Evolutionary conservation across 2,797 vertebrate genomes (phyloP), one percentile per base, ranked within the genome.

Genomic region (Malurus splendens): DNA sequence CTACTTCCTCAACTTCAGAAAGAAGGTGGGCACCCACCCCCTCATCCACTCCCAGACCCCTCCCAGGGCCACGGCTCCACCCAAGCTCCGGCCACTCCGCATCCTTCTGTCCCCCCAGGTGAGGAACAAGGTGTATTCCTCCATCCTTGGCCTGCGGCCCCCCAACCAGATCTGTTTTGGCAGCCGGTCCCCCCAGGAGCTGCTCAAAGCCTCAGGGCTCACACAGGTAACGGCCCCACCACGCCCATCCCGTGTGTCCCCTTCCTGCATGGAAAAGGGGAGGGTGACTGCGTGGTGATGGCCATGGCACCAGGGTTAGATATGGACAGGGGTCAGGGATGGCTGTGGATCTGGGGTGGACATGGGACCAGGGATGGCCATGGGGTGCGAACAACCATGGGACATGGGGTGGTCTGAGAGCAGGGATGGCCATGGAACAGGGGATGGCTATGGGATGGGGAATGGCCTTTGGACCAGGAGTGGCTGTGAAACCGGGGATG

Each of bases 1-100:
- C 96, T 99, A 99, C 96, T 99, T 99, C 95, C 98, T 99, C 97
- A 99, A 99, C 96, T 99, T 99, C 96, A 98, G 92, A 4, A 98
- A 98, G 91, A 98, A 98, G 98, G 98, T 96, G 62, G 57, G 33
- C 1, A 16, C n/a, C 18, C 1, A 16, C n/a, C 18, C 12, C 50
- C 5, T 22, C 33, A 3, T 24, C 2, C 3, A 9, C 32, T 22
- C 13, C 38, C 17, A 19, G 5, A 4, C 4, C n/a, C 25, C 10
- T n/a, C 18, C 54, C 8, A 0, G 39, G 18, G 9, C 24, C 12
- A 0, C 0, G 0, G 44, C 44, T 4, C 23, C 44, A 27, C 42
- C 62, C 4, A 1, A 17, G 9, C 10, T 84, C 16, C 0, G 0
- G 18, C 30, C 3, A 1, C 22, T 68, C 48, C 48, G 51, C 0